Conservation (phyloP, 2,797 vertebrate species). For the Eupleurogrammus muticus region DNA sequence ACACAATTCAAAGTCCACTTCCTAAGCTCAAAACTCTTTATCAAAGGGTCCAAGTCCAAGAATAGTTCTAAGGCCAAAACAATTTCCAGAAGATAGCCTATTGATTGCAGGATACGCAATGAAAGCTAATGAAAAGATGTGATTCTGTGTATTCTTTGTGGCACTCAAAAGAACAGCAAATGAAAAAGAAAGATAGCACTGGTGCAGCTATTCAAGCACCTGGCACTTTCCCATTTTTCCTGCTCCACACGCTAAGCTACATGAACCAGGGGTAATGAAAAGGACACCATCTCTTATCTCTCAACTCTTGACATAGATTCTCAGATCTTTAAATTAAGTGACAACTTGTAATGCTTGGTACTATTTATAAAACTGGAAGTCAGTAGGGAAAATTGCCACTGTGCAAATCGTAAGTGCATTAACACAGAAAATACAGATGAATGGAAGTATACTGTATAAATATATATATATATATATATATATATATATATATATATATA, state of each 20-base stretch:
- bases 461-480: no score
- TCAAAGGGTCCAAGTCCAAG: background rate
- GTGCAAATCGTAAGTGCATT: no score
- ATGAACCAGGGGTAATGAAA: conserved; percentile 5
- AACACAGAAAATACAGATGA: no score
- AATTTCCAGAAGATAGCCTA: background rate
- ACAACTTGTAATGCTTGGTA: no score
- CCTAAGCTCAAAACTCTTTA: background rate
- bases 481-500: no score
- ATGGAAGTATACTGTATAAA: no score
- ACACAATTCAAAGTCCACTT: background rate
- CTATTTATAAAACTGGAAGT: no score
- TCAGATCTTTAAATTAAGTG: background rate
- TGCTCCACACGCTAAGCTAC: background rate
- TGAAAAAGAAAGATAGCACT: background rate
- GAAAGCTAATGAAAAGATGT: background rate
- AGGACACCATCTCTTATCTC: background rate
- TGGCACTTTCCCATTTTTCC: background rate
- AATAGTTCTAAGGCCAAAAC: background rate
- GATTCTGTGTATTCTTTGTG: conserved; percentile 5
- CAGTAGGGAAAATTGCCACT: no score
- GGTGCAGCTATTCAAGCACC: conserved; percentile 6
- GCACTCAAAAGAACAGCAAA: background rate
- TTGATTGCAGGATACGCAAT: conserved; percentile 2
- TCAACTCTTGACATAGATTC: conserved; percentile 3